Evolutionary conservation across 2,888 invertebrate species (phyloP).

Genomic region (Pocota personata): DNA sequence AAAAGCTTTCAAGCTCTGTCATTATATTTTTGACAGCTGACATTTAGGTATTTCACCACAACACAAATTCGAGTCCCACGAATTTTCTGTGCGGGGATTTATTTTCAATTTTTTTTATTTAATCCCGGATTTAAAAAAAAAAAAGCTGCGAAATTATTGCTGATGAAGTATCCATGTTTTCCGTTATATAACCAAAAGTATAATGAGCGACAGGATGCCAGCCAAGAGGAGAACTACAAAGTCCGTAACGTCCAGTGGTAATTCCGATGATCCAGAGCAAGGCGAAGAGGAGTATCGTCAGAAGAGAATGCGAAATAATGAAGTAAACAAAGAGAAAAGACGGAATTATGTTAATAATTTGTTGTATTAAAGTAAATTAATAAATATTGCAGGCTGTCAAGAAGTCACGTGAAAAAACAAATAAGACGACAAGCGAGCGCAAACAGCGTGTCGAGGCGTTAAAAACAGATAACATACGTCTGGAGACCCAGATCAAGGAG

Average conservation of each 20-base stretch:
- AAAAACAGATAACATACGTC: slow-evolving; percentile 77
- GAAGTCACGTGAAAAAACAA: slow-evolving; percentile 81
- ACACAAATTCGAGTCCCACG: background rate
- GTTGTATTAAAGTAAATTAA: background rate
- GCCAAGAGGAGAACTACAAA: slow-evolving; percentile 79
- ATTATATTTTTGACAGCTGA: slow-evolving; percentile 58
- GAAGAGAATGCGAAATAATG: slow-evolving; percentile 81
- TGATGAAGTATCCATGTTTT: slow-evolving; percentile 36
- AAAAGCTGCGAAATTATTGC: slow-evolving; percentile 5
- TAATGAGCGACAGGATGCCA: slow-evolving; percentile 81
- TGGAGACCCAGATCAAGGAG: slow-evolving; percentile 77
- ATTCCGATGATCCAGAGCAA: slow-evolving; percentile 77
- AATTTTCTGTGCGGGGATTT: background rate
- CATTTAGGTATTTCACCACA: slow-evolving; percentile 52
- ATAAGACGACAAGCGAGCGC: slow-evolving; percentile 80
- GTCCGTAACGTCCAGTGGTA: slow-evolving; percentile 73
- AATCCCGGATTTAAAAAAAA: background rate
- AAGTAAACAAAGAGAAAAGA: slow-evolving; percentile 76
- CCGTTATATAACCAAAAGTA: slow-evolving; percentile 79
- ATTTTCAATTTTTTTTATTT: background rate
- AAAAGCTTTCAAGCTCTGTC: slow-evolving; percentile 60
- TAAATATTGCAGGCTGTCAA: slow-evolving; percentile 80
- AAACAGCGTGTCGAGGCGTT: slow-evolving; percentile 79
- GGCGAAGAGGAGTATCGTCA: slow-evolving; percentile 79
- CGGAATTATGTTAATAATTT: slow-evolving; percentile 25